Evolutionary conservation across 2,113 vertebrate genomes (phyloP), one percentile per base, ranked within the genome.

Genomic region (Siniperca knerii): DNA sequence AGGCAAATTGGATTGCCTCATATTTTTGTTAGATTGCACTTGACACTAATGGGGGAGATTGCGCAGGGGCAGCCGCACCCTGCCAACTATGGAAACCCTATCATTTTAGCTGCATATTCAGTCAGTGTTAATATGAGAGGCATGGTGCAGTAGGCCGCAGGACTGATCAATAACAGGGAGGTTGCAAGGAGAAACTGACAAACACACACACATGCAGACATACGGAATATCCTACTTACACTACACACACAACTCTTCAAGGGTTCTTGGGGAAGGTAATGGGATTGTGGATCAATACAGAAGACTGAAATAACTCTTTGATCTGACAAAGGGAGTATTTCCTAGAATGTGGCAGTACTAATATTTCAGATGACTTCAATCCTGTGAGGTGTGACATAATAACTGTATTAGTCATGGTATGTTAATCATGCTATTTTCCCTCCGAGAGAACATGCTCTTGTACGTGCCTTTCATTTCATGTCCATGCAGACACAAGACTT

Each of bases 161-260:
- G 29, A 23, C 16, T 67, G 80, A 88, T 91, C 84, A 35, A 92
- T 90, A 88, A 50, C 66, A 29, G 55, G 52, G 66, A 73, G 73
- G 76, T 25, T 88, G 64, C 50, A 74, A 74, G 64, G 69, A 75
- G 68, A 87, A 52, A 87, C 60, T 54, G 75, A 69, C 60, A 75
- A 69, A 84, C 35, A 61, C 23, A 29, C 52, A 40, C 40, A 40
- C 40, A 40, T 8, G 8, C 6, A 40, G 6, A 58, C 44, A 65
- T 54, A 67, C n/a, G 25, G 67, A 85, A 75, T 64, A 42, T 20
- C 15, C 25, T 57, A 48, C 60, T 77, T 54, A 69, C 57, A 50
- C 67, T 18, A 44, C 60, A 54, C 46, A 55, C 71, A 66, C 57
- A 76, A 40, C 60, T 72, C 48, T 65, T 18, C 12, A 52, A 64